Evolutionary conservation across 2,888 invertebrate genomes (phyloP), one percentile per base, ranked within the genome.

Genomic region (Eilema griseolum): DNA sequence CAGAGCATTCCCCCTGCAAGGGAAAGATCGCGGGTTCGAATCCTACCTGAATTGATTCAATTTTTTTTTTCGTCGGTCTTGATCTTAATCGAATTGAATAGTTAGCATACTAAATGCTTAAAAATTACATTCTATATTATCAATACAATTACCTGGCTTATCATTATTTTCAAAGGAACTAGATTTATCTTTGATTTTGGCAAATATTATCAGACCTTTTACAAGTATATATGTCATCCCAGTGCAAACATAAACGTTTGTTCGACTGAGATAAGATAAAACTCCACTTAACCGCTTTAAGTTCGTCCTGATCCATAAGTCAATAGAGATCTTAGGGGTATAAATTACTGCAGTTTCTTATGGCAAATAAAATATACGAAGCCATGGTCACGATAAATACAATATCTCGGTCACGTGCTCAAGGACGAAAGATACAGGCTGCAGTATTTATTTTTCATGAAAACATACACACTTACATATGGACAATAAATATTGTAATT

Each of bases 121-220:
- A 41, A 41, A 16, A 20, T 41, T 8, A 46, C 46, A 41, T 16
- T 5, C 14, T 3, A 41, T 41, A 41, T 16, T 59, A n/a, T 28
- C 46, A 64, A 74, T 71, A 52, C 7, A 52, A 77, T 61, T 73
- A 72, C 76, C 64, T 70, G 26, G 56, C 61, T 52, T 80, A 79
- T 75, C 76, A 52, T 62, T 66, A 67, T 56, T 71, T 72, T 63
- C 24, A 67, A 72, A 75, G 69, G 64, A 72, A 79, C 71, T 52
- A 65, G 41, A 73, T 74, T 77, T 84, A 83, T 84, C 82, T 81
- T 69, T 70, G 16, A 71, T 71, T 71, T 80, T 74, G 76, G 82
- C 83, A 90, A 91, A 90, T 86, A 87, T 83, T 79, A 85, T 82
- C 82, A 85, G 76, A 82, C 85, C 87, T 85, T 88, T 84, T 85